These are phyloP conservation scores for Nesogale talazaci DNA, from an alignment of 2,113 vertebrate genomes.

Conservation along the genomic window DNA sequence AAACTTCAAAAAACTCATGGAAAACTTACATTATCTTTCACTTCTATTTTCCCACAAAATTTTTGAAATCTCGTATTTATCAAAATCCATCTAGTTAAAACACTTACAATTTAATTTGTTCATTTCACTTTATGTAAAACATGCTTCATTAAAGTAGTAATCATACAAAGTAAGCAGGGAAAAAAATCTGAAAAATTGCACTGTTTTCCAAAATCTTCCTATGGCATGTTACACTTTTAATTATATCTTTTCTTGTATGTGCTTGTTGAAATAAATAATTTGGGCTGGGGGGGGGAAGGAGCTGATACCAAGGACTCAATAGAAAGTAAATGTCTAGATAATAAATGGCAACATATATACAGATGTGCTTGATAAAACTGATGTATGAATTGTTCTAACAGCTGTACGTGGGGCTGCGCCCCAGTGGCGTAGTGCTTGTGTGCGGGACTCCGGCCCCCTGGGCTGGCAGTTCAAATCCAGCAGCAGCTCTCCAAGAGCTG, in stretches of 20 bases:
- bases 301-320: background rate
- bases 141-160: constrained; percentile 2
- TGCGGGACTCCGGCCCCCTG: too few relatives aligned
- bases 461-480: too few relatives aligned
- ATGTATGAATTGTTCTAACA: too few relatives aligned
- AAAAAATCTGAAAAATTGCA: background rate
- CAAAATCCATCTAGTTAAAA: background rate
- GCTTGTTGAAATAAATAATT: constrained; percentile 45
- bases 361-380: too few relatives aligned
- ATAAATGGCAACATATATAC: too few relatives aligned
- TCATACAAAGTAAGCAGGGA: background rate
- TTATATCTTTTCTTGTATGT: background rate
- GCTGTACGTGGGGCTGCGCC: too few relatives aligned
- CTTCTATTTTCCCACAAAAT: too few relatives aligned
- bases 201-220: constrained; percentile 18
- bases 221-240: background rate
- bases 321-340: background rate
- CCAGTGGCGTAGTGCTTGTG: too few relatives aligned
- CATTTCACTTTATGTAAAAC: constrained; percentile 2
- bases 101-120: constrained; percentile 36
- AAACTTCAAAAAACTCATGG: too few relatives aligned
- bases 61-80: background rate
- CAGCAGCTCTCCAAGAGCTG: too few relatives aligned
- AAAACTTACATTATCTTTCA: too few relatives aligned
- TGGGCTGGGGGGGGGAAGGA: too few relatives aligned